Percentiles rank a stretch among this genome's conserved stretches.
These are phyloP conservation scores for Caerostris darwini DNA, from an alignment of 1,140 invertebrate species.

Conservation along the genomic window DNA sequence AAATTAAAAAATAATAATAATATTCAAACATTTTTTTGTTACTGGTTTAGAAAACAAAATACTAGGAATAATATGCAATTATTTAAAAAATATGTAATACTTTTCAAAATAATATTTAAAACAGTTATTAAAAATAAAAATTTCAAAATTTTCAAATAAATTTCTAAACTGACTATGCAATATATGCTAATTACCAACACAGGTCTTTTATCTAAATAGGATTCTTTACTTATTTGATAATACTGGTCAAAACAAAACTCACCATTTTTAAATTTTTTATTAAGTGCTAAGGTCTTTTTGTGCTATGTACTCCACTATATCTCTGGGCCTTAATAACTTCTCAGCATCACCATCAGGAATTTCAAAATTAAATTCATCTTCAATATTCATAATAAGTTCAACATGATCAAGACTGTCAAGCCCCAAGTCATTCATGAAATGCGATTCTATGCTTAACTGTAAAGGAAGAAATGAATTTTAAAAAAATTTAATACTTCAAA, in stretches of 20 bases:
- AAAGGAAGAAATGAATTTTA: slow-evolving; percentile 2
- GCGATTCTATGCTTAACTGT: slow-evolving; percentile 93
- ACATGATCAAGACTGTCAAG: slow-evolving; percentile 99
- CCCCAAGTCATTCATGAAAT: slow-evolving; percentile 98
- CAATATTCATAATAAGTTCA: slow-evolving; percentile 99
- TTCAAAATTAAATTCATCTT: slow-evolving; percentile 99
- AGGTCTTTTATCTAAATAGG: background rate
- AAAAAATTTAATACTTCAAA: too few species aligned
- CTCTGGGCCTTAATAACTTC: slow-evolving; percentile 91
- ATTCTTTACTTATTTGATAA: background rate
- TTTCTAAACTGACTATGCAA: too few species aligned
- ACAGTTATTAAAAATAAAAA: too few species aligned
- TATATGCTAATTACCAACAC: too few species aligned
- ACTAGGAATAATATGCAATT: too few species aligned
- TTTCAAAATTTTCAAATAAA: too few species aligned
- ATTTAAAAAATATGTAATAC: too few species aligned
- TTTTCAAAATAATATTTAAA: too few species aligned
- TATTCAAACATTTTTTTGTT: too few species aligned
- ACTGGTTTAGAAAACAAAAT: too few species aligned
- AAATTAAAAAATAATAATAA: too few species aligned
- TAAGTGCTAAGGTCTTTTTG: slow-evolving; percentile 42
- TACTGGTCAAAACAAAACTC: background rate
- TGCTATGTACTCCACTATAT: slow-evolving; percentile 95
- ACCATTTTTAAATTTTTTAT: background rate
- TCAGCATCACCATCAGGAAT: slow-evolving; percentile 98